Evolutionary conservation across 1,140 invertebrate genomes (phyloP).

Genomic region (Papilio aristodemus): DNA sequence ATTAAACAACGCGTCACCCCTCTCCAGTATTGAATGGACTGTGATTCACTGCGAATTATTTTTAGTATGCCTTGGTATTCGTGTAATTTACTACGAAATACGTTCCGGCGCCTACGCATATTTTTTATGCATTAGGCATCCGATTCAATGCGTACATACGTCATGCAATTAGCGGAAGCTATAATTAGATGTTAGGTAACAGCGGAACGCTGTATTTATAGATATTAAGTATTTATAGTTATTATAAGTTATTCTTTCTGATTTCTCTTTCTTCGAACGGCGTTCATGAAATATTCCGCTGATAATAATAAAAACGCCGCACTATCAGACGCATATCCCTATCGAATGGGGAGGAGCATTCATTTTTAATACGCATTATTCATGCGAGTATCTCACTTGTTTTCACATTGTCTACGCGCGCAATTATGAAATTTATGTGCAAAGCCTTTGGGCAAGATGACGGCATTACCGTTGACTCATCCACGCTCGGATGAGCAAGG

Average conservation of each 20-base stretch:
- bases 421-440: slow-evolving; percentile 73
- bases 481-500: slow-evolving; percentile 57
- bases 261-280: slow-evolving; percentile 2
- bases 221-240: background rate
- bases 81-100: slow-evolving; percentile 71
- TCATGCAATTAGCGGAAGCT: slow-evolving; percentile 32
- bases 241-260: slow-evolving; percentile 1
- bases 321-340: slow-evolving; percentile 32
- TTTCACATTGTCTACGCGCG: slow-evolving; percentile 71
- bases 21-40: slow-evolving; percentile 54
- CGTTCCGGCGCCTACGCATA: slow-evolving; percentile 52
- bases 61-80: slow-evolving; percentile 64
- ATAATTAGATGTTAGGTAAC: slow-evolving; percentile 31
- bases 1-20: slow-evolving; percentile 57
- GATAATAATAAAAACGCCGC: slow-evolving; percentile 10
- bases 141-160: slow-evolving; percentile 19
- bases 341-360: slow-evolving; percentile 49
- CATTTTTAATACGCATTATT: slow-evolving; percentile 68
- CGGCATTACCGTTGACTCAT: slow-evolving; percentile 63
- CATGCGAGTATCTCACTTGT: slow-evolving; percentile 63
- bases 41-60: slow-evolving; percentile 71
- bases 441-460: slow-evolving; percentile 71
- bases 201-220: slow-evolving; percentile 10
- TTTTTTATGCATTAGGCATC: slow-evolving; percentile 45
- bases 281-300: slow-evolving; percentile 15